Base-by-base conservation (phyloP, 2,113 vertebrate genomes). In the Chaetops frenatus region DNA sequence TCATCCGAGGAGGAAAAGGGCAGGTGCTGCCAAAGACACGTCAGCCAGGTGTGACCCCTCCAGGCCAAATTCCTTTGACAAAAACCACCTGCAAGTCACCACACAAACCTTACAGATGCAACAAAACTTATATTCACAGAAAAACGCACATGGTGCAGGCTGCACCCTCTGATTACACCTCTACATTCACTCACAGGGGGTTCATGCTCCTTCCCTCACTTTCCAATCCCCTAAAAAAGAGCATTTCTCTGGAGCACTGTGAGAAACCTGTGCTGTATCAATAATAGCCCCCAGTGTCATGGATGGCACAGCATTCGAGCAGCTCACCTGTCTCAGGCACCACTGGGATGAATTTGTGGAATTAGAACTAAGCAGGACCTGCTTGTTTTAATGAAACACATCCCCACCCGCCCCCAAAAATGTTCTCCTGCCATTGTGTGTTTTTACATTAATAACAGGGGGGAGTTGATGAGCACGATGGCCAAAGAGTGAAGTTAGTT, bases 151-250 rank as follows among this genome's bases (percentile, higher is more conserved):
- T 0, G 4, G 25, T 14, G 21, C 5, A 27, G 38, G 66, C 21
- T 48, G n/a, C 4, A 19, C 20, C 29, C 44, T 74, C n/a, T 36
- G 58, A 20, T 2, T 36, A 7, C 22, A 25, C 14, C 51, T 24
- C 11, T 14, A 57, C 15, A 0, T 10, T 7, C 0, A 1, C 17
- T 42, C 22, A 24, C 23, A 2, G 1, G n/a, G 14, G 19, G 9
- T 5, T 12, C 24, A 2, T 3, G 4, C 4, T 51, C n/a, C 47
- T 86, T 29, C 40, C 25, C 21, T n/a, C n/a, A 36, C 5, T 17
- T 91, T 51, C 50, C 27, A 33, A 69, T 3, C 0, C 11, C 11
- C n/a, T 44, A 10, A 53, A 84, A 48, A 70, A 8, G 4, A 47
- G 9, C 19, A 38, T 6, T 17, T 28, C 28, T 50, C 40, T n/a